Base-by-base conservation (phyloP, 2,888 invertebrate genomes). In the Schrankia costaestrigalis region DNA sequence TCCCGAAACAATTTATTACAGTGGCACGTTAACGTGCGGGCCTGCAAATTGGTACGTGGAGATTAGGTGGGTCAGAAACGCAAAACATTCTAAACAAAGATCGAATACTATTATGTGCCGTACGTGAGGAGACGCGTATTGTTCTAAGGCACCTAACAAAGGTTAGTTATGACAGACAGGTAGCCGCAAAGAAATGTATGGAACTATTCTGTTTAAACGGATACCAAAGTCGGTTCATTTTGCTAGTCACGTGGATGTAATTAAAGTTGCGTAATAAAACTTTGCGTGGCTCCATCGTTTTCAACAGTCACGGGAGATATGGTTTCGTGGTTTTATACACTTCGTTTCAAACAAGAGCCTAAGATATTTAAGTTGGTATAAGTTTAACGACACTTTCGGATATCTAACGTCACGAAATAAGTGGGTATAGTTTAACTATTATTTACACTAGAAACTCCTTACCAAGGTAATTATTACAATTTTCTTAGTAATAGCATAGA, bases 1-100 rank as follows among this genome's bases (percentile, higher is more conserved):
- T 64, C 74, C 73, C 73, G 56, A 80, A 81, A 82, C 84, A 78
- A 85, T 85, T 83, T 81, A 81, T 82, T 71, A 78, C 75, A 24
- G 67, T 64, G 63, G 68, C 62, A 66, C 67, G 63, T 56, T 65
- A 62, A 61, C 69, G 65, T 59, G 61, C 53, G 63, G 64, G 61
- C 65, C 63, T 63, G 68, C 64, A 68, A 79, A 78, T 78, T 74
- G 66, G 68, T 65, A 71, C 70, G 63, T 55, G 63, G 50, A 70
- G 75, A 75, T 79, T 77, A 78, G 63, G 56, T 59, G 70, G 72
- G 73, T 63, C 70, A 67, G 59, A 53, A 64, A 49, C 63, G 61
- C 64, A 49, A 62, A 62, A 68, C 64, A 63, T 67, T 64, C 52
- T 61, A 65, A 59, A 70, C 71, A 70, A 71, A 76, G 60, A 70